These are phyloP conservation scores for Diarsia mendica DNA, from an alignment of 2,888 invertebrate species.

Conservation along the genomic window DNA sequence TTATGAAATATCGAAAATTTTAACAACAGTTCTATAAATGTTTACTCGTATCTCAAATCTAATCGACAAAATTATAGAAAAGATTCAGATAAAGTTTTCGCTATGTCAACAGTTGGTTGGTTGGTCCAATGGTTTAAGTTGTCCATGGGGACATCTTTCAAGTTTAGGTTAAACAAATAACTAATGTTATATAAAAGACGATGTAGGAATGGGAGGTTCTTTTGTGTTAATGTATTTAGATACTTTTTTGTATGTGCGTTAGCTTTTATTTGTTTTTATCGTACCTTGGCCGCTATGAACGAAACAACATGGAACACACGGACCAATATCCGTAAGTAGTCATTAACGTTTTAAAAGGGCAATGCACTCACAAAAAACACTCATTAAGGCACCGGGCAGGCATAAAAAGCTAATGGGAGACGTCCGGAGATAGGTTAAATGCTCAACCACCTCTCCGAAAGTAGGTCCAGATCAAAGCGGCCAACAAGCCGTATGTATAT, in stretches of 20 bases:
- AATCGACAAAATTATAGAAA: background rate
- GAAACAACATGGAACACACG: background rate
- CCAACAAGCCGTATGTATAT: background rate
- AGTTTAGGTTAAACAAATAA: background rate
- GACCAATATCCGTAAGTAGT: background rate
- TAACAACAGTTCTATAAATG: background rate
- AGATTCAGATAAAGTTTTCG: background rate
- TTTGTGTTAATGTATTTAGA: background rate
- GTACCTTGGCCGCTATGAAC: slow-evolving; percentile 10
- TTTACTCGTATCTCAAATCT: no score
- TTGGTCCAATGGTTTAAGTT: background rate
- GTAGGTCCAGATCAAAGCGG: slow-evolving; percentile 9
- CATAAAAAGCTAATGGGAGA: slow-evolving; percentile 15
- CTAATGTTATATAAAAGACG: background rate
- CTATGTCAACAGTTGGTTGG: no score
- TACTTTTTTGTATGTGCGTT: background rate
- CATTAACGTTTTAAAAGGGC: background rate
- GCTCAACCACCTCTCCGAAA: background rate
- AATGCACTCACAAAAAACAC: slow-evolving; percentile 9
- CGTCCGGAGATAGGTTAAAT: no score
- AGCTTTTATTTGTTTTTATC: background rate
- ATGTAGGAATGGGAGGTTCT: background rate
- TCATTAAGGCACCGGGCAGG: slow-evolving; percentile 33
- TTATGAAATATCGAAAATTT: background rate
- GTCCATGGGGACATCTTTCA: background rate